Percentiles rank a stretch among this genome's conserved stretches.
Evolutionary conservation across 2,797 vertebrate species (phyloP).

Genomic region (Cottoperca gobio): DNA sequence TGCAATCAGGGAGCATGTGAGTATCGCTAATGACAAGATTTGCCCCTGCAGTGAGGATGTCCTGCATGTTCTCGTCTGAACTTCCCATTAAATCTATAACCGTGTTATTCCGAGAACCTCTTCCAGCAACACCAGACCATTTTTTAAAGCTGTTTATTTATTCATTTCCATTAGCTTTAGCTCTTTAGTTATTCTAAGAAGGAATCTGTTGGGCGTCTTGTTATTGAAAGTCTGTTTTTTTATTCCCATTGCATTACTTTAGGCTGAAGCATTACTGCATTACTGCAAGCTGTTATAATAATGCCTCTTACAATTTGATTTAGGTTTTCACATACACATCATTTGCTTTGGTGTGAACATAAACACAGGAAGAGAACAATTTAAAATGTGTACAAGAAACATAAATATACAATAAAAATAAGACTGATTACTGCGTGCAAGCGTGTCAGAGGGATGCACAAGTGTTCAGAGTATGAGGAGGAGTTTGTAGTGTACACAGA

Average conservation of each 20-base stretch:
- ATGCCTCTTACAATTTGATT: background rate
- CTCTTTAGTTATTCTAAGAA: background rate
- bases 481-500: too few relatives aligned
- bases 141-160: slow-evolving; percentile 1
- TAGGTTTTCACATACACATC: too few relatives aligned
- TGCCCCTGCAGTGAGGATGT: background rate
- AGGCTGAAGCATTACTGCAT: background rate
- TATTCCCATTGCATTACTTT: background rate
- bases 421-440: too few relatives aligned
- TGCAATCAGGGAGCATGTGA: slow-evolving; percentile 89
- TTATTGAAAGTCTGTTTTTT: background rate
- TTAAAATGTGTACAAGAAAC: too few relatives aligned
- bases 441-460: too few relatives aligned
- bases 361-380: too few relatives aligned
- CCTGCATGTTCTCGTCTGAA: background rate
- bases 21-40: slow-evolving; percentile 62
- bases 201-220: background rate
- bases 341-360: too few relatives aligned
- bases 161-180: background rate
- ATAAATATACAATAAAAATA: too few relatives aligned
- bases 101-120: background rate
- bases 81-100: background rate
- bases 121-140: background rate
- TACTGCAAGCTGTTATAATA: background rate
- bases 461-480: too few relatives aligned